Conservation (phyloP, 2,888 invertebrate species). For the Nomada ferruginata region DNA sequence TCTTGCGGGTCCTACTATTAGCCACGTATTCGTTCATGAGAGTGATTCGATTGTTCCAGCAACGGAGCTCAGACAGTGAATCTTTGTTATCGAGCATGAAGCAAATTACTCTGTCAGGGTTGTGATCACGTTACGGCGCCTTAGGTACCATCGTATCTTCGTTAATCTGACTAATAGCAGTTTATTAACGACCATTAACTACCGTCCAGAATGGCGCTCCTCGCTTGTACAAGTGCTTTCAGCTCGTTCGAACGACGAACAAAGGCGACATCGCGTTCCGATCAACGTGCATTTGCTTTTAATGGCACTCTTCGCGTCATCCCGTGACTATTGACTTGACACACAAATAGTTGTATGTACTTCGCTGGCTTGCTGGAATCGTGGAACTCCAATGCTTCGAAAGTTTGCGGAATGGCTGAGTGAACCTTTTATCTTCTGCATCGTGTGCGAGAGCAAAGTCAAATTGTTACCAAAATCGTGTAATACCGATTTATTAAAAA, state of each 20-base stretch:
- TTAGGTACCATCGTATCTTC: constrained; percentile 43
- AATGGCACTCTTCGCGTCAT: not conserved
- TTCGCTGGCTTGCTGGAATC: not conserved
- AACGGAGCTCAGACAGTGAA: constrained; percentile 8
- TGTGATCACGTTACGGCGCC: constrained; percentile 22
- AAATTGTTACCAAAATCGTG: not conserved
- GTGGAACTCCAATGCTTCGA: no score
- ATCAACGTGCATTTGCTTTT: not conserved
- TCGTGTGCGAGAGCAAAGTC: not conserved
- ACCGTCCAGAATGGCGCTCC: not conserved
- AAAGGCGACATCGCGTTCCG: not conserved
- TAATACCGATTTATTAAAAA: not conserved
- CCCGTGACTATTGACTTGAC: not conserved
- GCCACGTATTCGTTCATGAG: constrained; percentile 2
- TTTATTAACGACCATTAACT: constrained; percentile 47
- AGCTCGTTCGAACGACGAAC: not conserved
- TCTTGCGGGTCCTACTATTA: not conserved
- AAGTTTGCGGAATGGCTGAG: no score
- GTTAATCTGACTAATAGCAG: constrained; percentile 52
- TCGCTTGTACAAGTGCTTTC: not conserved
- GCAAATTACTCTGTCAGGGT: constrained; percentile 20
- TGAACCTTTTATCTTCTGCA: no score
- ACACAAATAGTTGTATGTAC: not conserved
- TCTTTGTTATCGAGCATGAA: constrained; percentile 37
- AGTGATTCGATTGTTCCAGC: constrained; percentile 26